Evolutionary conservation across 64 coral and sea anemone genomes (phyloP), one percentile per base, ranked within the genome.

Genomic region (Anthopleura sola): DNA sequence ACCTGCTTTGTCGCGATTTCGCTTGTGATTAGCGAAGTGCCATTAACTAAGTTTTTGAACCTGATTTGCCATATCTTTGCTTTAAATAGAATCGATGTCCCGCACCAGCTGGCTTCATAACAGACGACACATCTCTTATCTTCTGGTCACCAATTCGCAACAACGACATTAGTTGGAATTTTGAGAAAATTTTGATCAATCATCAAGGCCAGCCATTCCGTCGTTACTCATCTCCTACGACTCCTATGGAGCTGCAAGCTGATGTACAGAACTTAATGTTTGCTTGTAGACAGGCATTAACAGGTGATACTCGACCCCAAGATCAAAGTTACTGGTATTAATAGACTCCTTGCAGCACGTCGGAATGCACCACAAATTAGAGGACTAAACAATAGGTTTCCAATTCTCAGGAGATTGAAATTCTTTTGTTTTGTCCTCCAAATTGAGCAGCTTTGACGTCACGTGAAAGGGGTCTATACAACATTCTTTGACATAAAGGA

Each of bases 131-230:
- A 5, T 37, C 32, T 5, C 37, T 81, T 20, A 86, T 94, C n/a
- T 54, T 78, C 8, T 94, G 88, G 87, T 86, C 83, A 20, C 92
- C 88, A 20, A 82, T 94, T 21, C 60, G 88, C 15, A 94, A 87
- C 64, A 71, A 94, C 40, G 92, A 94, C 75, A 78, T 94, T 58
- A 94, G 85, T 29, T 94, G 92, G 92, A 94, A 94, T 81, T 94
- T 94, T 37, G 92, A 94, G 68, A 94, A 94, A 78, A 10, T 94
- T 1, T 51, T 94, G 51, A 75, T 94, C 29, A 88, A 94, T 57
- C 92, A 94, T 46, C 80, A 74, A 9, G 92, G 92, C 0, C 87
- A 90, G 26, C 92, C 92, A 12, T 26, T 36, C 51, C 51, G 62
- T 29, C 83, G 92, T 0, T 94, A 94, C 78, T 89, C 92, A 0